Conservation (phyloP, 2,888 invertebrate species). For the Quadroppia sp. region DNA sequence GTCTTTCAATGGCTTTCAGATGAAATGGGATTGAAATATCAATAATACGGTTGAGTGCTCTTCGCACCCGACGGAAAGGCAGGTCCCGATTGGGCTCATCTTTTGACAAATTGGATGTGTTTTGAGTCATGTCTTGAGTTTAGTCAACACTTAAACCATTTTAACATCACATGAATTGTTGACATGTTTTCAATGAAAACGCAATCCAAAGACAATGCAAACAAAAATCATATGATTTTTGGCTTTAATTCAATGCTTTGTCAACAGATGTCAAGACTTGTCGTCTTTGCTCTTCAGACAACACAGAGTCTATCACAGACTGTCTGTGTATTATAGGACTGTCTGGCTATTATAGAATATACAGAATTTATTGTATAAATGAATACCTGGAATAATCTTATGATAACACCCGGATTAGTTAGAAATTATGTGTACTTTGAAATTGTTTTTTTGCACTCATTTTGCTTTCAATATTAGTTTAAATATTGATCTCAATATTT, state of each 20-base stretch:
- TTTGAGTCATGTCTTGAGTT: neutral
- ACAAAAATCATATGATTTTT: conserved; percentile 35
- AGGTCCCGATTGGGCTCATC: neutral
- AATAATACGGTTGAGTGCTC: neutral
- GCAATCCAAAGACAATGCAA: neutral
- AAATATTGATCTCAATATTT: too few species aligned
- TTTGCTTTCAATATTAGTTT: too few species aligned
- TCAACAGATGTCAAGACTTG: conserved; percentile 16
- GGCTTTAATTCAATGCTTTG: neutral
- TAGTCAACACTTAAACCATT: too few species aligned
- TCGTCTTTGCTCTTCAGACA: too few species aligned
- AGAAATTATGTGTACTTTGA: too few species aligned
- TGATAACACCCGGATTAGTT: too few species aligned
- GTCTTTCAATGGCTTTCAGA: conserved; percentile 15
- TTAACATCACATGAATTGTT: neutral
- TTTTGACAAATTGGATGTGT: neutral
- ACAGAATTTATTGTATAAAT: too few species aligned
- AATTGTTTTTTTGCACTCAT: too few species aligned
- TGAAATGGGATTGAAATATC: conserved; percentile 1
- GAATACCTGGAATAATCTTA: too few species aligned
- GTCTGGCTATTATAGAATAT: too few species aligned
- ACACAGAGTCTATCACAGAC: too few species aligned
- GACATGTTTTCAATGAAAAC: neutral
- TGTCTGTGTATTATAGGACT: too few species aligned
- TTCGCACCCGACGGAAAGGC: neutral